Evolutionary conservation across 1,140 invertebrate species (phyloP).

Genomic region (Amphibalanus amphitrite): DNA sequence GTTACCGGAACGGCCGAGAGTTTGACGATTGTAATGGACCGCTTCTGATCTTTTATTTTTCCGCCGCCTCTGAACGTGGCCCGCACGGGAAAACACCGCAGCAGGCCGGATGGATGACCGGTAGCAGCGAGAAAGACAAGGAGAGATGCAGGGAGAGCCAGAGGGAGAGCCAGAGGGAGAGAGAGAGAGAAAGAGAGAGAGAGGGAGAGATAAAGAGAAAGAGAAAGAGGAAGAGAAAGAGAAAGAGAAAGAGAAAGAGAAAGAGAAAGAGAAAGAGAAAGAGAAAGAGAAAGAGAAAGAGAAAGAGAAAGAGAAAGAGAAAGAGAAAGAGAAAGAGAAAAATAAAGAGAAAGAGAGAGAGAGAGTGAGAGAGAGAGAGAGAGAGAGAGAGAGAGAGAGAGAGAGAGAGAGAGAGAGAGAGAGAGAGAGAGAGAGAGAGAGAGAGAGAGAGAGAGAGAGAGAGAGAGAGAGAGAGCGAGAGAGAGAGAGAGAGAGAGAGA

Average conservation of each 20-base stretch:
- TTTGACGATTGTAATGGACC: too few species aligned
- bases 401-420: conserved; percentile 2
- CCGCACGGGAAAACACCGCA: too few species aligned
- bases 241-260: background rate
- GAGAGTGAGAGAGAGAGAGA: conserved; percentile 10
- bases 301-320: conserved; percentile 9
- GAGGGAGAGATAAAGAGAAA: too few species aligned
- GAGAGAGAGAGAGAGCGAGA: conserved; percentile 7
- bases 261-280: conserved; percentile 1
- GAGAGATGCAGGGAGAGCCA: too few species aligned
- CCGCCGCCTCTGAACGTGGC: too few species aligned
- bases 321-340: conserved; percentile 7
- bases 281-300: conserved; percentile 7
- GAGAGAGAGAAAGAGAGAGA: conserved; percentile 8
- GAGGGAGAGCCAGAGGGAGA: conserved; percentile 4
- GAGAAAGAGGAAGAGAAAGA: background rate
- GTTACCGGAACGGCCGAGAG: too few species aligned
- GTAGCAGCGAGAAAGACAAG: too few species aligned
- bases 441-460: conserved; percentile 10
- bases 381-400: conserved; percentile 11
- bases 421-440: background rate
- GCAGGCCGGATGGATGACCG: too few species aligned
- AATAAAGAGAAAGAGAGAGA: conserved; percentile 10
- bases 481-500: conserved; percentile 8
- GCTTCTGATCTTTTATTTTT: too few species aligned